Base-by-base conservation (phyloP, 2,797 vertebrate species). In the Coilia nasus region DNA sequence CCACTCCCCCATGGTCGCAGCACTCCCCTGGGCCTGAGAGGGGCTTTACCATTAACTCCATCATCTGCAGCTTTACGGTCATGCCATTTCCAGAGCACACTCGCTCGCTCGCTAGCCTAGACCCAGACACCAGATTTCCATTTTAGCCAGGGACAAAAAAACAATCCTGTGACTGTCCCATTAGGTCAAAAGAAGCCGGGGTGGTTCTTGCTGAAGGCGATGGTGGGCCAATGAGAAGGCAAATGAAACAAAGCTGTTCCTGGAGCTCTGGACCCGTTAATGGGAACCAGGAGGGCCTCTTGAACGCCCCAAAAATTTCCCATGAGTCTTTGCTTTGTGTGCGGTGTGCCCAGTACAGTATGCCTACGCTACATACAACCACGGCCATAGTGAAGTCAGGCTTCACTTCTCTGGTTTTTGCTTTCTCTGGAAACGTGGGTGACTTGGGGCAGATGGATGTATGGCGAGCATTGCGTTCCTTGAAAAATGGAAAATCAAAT, bases 401-500 rank as follows among this genome's bases (percentile, higher is more conserved):
- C 81, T 21, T 86, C 2, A 41, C 81, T 25, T 89, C 92, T 91
- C 87, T 90, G 9, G 1, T 14, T 92, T 94, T 89, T 91, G 89
- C 91, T 87, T 89, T 87, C 46, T 85, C 90, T 91, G 89, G 88
- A 94, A 87, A 84, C 82, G 47, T 86, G 89, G 35, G 82, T 54
- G 82, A 35, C 81, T 46, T 59, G 88, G 88, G 85, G 84, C 88
- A 28, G 28, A 59, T 28, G 19, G 47, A 59, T 21, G 56, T 78
- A 21, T 44, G 41, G 71, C 35, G 35, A 19, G 71, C 31, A 6
- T 28, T 67, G 23, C 23, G 2, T 75, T 85, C 89, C 1, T 57
- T 87, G 71, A 81, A 90, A 91, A 90, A 92, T 1, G 90, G 93
- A 93, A 93, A 94, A 93, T 90, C 89, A 91, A 93, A 90, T 44